phyloP scores from a whole-genome alignment of 2,797 vertebrate species.

The Pterois miles region DNA sequence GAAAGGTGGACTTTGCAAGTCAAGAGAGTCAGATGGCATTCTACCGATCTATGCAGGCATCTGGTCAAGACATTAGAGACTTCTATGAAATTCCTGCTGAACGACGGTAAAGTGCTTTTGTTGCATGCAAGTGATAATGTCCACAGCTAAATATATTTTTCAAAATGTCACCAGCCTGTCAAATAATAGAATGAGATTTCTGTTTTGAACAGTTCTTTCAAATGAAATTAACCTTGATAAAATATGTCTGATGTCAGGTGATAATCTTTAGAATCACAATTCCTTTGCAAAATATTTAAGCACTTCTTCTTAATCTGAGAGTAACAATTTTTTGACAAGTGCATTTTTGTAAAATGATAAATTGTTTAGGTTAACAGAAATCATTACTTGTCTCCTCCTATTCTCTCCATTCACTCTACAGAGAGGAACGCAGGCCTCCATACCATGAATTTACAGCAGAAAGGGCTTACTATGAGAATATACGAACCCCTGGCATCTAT shows the following conservation, averaged over 20 bases:
- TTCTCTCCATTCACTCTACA: conserved; percentile 68
- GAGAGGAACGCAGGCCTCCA: conserved; percentile 94
- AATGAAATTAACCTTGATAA: background rate
- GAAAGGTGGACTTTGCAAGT: conserved; percentile 98
- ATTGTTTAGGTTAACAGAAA: background rate
- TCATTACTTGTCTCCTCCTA: background rate
- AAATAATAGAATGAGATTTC: background rate
- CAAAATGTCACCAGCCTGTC: background rate
- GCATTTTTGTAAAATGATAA: background rate
- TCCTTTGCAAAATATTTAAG: background rate
- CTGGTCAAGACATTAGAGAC: conserved; percentile 98
- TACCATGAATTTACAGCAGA: conserved; percentile 94
- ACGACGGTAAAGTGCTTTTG: conserved; percentile 84
- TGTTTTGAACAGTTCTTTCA: background rate
- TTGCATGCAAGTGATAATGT: background rate
- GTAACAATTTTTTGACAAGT: background rate
- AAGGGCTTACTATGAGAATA: conserved; percentile 94
- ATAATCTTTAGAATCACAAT: background rate
- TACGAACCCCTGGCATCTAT: conserved; percentile 92
- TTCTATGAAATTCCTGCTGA: conserved; percentile 96
- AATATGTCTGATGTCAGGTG: background rate
- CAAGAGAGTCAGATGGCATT: conserved; percentile 98
- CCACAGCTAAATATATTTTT: background rate
- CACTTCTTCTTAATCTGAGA: background rate
- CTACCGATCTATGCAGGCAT: conserved; percentile 98